phyloP scores from a whole-genome alignment of 2,888 invertebrate species.

The Leptinotarsa rubiginosa region DNA sequence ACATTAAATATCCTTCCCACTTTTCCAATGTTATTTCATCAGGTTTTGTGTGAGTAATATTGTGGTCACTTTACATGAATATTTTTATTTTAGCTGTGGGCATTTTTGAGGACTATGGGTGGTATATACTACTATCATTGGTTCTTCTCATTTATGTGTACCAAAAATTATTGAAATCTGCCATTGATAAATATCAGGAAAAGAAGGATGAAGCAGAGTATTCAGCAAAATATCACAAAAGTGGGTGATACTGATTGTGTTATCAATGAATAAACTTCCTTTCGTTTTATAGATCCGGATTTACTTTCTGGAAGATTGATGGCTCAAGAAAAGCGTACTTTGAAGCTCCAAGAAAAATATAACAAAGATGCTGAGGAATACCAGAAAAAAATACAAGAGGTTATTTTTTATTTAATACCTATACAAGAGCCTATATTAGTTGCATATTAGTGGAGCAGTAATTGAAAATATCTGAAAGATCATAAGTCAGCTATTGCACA shows the following conservation, averaged over 20 bases:
- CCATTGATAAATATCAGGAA: constrained; percentile 59
- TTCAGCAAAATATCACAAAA: constrained; percentile 67
- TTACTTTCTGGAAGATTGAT: constrained; percentile 59
- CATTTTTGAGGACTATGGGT: constrained; percentile 60
- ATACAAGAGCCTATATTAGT: too few relatives aligned
- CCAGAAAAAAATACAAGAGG: constrained; percentile 62
- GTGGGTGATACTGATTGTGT: constrained; percentile 53
- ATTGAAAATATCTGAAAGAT: background rate
- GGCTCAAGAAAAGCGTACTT: constrained; percentile 62
- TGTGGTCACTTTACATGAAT: background rate
- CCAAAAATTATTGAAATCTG: constrained; percentile 58
- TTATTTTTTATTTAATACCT: constrained; percentile 35
- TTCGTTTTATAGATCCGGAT: constrained; percentile 64
- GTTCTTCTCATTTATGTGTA: constrained; percentile 59
- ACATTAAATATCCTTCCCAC: constrained; percentile 27
- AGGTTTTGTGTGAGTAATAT: constrained; percentile 26
- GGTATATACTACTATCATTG: constrained; percentile 61
- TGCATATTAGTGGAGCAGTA: too few relatives aligned
- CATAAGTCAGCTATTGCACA: too few relatives aligned
- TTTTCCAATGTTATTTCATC: constrained; percentile 29
- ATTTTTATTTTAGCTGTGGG: constrained; percentile 41
- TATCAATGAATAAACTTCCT: constrained; percentile 14
- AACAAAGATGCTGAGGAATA: constrained; percentile 58
- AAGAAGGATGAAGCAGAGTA: constrained; percentile 63
- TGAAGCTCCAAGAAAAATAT: constrained; percentile 66